Conservation (phyloP, 2,113 vertebrate genomes). For the Petrocephalus microphthalmus region DNA sequence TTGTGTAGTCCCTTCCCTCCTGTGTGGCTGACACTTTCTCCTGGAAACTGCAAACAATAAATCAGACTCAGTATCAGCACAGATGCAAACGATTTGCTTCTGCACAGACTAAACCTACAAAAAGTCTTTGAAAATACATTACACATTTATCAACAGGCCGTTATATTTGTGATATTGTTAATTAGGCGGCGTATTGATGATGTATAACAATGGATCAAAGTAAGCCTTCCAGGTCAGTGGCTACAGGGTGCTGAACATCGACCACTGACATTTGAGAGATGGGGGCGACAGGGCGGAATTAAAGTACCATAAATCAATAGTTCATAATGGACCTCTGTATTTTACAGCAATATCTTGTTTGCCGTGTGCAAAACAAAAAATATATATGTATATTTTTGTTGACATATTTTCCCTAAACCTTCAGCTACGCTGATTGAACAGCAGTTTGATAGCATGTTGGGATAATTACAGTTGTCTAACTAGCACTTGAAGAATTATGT, state of each 20-base stretch:
- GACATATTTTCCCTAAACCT: not conserved
- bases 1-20: not conserved
- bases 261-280: constrained; percentile 43
- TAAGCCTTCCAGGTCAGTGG: constrained; percentile 61
- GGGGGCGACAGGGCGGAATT: constrained; percentile 39
- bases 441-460: not conserved
- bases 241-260: constrained; percentile 45
- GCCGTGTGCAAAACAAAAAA: not conserved
- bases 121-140: constrained; percentile 36
- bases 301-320: constrained; percentile 51
- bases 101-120: constrained; percentile 29
- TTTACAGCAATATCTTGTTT: constrained; percentile 22
- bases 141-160: constrained; percentile 33
- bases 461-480: not conserved
- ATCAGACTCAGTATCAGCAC: not conserved
- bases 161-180: constrained; percentile 38
- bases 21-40: constrained; percentile 47
- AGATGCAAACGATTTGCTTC: constrained; percentile 38
- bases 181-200: constrained; percentile 55
- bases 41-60: not conserved
- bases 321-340: constrained; percentile 27
- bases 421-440: not conserved
- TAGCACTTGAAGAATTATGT: not conserved
- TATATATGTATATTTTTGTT: not conserved
- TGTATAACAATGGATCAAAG: constrained; percentile 35